Base-by-base conservation (phyloP, 2,797 vertebrate genomes). In the Acipenser oxyrinchus region DNA sequence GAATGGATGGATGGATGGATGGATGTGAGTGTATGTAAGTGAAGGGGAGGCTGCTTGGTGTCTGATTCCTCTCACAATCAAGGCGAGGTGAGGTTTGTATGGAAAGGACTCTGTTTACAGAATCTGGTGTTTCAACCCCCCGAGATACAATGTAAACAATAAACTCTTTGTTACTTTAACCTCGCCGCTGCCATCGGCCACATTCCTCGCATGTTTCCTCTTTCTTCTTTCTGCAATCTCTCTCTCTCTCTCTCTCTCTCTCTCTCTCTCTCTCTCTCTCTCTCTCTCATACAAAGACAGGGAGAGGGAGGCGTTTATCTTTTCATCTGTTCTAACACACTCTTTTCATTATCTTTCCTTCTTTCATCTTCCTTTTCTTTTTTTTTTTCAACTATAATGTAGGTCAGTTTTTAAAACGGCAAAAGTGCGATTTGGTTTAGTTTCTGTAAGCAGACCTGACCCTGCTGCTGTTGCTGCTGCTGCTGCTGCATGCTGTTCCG, bases 161-260 rank as follows among this genome's bases (percentile, higher is more conserved):
- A 87, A 88, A 88, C 81, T 88, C 91, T 92, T 91, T 93, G 91
- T 94, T 90, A 87, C 87, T 85, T 84, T 87, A 87, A 88, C 87
- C 82, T 83, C 78, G 72, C 81, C 77, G 77, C 83, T 68, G 1
- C 6, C 67, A 67, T 78, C 83, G 77, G 62, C 76, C 12, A 66
- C 77, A 86, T 86, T 86, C 84, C 88, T 89, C 78, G 84, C 83
- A 78, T 88, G 86, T 87, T 90, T 88, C 84, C 82, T 82, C 75
- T 49, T 66, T 66, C n/a, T 77, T 75, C 72, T 71, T 74, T 78
- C 73, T 65, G 2, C 58, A 37, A 18, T 18, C 15, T 18, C 52
- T 53, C 12, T 53, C 2, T 37, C 23, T 37, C 23, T 37, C 23
- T 66, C 23, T 37, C 23, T 37, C 23, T 37, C 52, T 37, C 23